Conservation (phyloP, 2,888 invertebrate species). For the Clivina fossor region DNA sequence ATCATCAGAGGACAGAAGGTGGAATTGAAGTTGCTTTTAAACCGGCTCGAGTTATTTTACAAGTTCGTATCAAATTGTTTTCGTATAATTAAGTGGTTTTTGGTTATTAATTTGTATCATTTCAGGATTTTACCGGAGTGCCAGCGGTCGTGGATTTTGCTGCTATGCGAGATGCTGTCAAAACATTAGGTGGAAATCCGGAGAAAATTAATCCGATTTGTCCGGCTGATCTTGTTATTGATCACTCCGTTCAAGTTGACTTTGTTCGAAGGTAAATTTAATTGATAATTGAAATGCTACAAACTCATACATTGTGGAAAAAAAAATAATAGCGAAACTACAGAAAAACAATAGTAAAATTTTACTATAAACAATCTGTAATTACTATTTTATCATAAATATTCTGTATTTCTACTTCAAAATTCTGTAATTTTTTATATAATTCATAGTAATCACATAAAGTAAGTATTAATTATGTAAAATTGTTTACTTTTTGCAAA, state of each 20-base stretch:
- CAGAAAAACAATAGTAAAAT: no score
- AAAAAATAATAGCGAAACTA: no score
- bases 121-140: constrained; percentile 90
- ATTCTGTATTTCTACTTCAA: no score
- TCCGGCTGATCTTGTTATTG: constrained; percentile 96
- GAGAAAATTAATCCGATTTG: constrained; percentile 95
- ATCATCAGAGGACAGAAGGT: constrained; percentile 65
- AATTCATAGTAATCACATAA: no score
- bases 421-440: no score
- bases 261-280: constrained; percentile 69
- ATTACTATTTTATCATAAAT: no score
- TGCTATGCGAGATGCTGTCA: constrained; percentile 96
- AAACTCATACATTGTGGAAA: no score
- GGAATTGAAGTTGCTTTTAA: constrained; percentile 94
- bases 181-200: constrained; percentile 82
- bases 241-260: constrained; percentile 98
- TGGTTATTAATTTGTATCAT: not conserved
- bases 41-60: constrained; percentile 92
- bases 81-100: no score
- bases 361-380: no score
- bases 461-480: no score
- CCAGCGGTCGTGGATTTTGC: constrained; percentile 99
- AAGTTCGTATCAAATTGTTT: constrained; percentile 63
- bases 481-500: no score
- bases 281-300: constrained; percentile 10